Evolutionary conservation across 2,797 vertebrate genomes (phyloP).

Genomic region (Lepilemur septentrionalis): DNA sequence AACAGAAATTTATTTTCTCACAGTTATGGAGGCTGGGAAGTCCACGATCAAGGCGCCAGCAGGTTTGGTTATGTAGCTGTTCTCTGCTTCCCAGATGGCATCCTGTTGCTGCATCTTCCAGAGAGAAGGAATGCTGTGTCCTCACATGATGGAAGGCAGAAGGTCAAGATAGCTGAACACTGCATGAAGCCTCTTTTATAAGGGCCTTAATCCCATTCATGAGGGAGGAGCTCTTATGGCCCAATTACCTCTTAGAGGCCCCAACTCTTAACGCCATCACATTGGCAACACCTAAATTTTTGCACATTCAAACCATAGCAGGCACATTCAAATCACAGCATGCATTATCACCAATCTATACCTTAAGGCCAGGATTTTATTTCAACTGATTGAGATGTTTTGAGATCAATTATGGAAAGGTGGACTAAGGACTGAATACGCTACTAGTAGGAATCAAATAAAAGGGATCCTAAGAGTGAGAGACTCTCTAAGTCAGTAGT

Average conservation of each 20-base stretch:
- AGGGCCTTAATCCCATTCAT: not conserved
- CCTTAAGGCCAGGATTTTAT: not conserved
- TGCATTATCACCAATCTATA: not conserved
- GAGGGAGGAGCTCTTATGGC: not conserved
- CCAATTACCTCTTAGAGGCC: not conserved
- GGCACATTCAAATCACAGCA: not conserved
- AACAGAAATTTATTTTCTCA: not conserved
- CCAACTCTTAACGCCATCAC: not conserved
- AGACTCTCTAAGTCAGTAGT: not conserved
- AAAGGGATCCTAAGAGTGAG: conserved; percentile 29
- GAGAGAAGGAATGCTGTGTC: not conserved
- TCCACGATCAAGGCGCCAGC: not conserved
- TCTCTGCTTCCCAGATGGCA: not conserved
- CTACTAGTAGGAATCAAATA: not conserved
- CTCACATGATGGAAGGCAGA: not conserved
- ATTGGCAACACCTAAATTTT: not conserved
- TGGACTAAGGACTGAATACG: not conserved
- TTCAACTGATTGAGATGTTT: not conserved
- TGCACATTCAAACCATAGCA: not conserved
- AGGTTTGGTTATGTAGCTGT: not conserved
- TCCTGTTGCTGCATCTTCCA: not conserved
- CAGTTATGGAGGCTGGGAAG: not conserved
- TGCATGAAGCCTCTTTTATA: not conserved
- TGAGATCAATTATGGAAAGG: not conserved
- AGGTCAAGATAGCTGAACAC: not conserved